These are phyloP conservation scores for Cydia splendana DNA, from an alignment of 1,140 invertebrate genomes.

Conservation along the genomic window DNA sequence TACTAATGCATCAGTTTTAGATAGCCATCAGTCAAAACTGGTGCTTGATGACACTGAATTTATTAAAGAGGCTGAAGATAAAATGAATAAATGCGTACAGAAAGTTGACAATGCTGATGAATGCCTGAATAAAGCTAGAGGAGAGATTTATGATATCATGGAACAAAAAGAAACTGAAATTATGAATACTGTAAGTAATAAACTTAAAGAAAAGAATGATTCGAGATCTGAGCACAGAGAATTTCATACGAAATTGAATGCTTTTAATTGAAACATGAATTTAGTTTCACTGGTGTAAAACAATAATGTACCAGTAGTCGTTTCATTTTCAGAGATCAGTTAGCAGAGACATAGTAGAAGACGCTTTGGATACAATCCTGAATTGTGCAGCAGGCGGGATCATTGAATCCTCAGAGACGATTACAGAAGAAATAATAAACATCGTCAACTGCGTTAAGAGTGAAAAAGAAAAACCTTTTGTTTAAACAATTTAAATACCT, in stretches of 20 bases:
- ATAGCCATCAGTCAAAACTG: slow-evolving; percentile 29
- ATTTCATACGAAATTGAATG: no score
- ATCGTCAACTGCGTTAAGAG: slow-evolving; percentile 48
- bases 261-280: background rate
- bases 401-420: slow-evolving; percentile 41
- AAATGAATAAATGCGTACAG: slow-evolving; percentile 40
- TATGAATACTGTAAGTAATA: slow-evolving; percentile 43
- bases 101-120: slow-evolving; percentile 40
- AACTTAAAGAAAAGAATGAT: background rate
- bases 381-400: slow-evolving; percentile 48
- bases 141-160: slow-evolving; percentile 40
- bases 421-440: slow-evolving; percentile 43
- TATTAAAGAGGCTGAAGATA: slow-evolving; percentile 40
- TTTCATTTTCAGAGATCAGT: slow-evolving; percentile 45
- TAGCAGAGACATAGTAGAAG: slow-evolving; percentile 43
- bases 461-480: slow-evolving; percentile 36
- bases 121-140: slow-evolving; percentile 44
- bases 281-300: background rate
- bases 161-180: slow-evolving; percentile 38
- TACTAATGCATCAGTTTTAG: slow-evolving; percentile 26
- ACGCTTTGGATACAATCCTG: slow-evolving; percentile 43
- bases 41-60: slow-evolving; percentile 41
- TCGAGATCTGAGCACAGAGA: background rate
- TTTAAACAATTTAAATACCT: slow-evolving; percentile 81
- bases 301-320: background rate